Evolutionary conservation across 2,113 vertebrate genomes (phyloP), one percentile per base, ranked within the genome.

Genomic region (Neoarius graeffei): DNA sequence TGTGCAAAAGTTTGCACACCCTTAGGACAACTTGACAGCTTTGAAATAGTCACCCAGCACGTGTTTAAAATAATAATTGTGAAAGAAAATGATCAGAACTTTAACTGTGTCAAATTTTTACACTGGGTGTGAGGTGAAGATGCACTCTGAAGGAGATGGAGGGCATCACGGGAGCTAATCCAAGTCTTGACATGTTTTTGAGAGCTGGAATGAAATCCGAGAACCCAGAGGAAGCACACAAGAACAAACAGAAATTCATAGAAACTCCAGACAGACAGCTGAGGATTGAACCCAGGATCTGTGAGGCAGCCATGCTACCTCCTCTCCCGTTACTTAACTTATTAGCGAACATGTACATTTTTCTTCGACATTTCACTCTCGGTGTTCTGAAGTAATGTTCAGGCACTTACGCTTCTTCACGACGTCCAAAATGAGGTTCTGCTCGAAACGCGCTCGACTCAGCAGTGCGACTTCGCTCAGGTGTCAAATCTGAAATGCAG

Each of bases 401-500:
- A 30, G 52, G 62, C 85, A 25, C 57, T 56, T 30, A 52, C 23
- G 17, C 76, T 56, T 56, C 23, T 35, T 71, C 62, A 57, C 76
- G 11, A 81, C 15, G 25, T 66, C 77, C 64, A 59, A 59, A 87
- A 81, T 87, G 85, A 87, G 64, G 57, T 59, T 81, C 77, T 81
- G 62, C 52, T 80, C 42, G 13, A 71, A 87, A 87, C 48, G 30
- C 52, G 6, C 85, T 87, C 77, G 50, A 54, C 85, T 87, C 77
- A 87, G 85, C 85, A 87, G 52, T 59, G 17, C 27, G 52, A 23
- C 52, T 50, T 56, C 50, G 23, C 67, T 30, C 76, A 86, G 85
- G 85, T 86, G 85, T 81, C 85, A 86, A 67, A 81, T 54, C 60
- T 35, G 85, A 80, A 86, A 81, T n/a, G 85, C 27, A n/a, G 64